Evolutionary conservation across 2,888 invertebrate genomes (phyloP).

Genomic region (Mactromeris polynyma): DNA sequence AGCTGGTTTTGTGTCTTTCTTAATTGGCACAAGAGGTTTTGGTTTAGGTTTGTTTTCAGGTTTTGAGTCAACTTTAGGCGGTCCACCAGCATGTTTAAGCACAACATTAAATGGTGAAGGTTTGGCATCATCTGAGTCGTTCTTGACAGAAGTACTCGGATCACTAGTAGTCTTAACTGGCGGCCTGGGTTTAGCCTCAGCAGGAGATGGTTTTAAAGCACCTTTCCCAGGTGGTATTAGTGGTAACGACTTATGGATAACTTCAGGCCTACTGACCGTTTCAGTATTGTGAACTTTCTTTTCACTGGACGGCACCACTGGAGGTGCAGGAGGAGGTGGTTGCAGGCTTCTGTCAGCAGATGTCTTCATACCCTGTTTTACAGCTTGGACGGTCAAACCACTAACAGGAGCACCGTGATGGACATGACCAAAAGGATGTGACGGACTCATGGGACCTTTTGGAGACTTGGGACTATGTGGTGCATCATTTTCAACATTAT

Average conservation of each 20-base stretch:
- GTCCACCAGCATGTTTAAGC: constrained; percentile 19
- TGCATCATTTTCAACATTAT: constrained; percentile 5
- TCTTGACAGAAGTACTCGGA: not conserved
- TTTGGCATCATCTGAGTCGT: constrained; percentile 10
- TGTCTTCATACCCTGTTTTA: constrained; percentile 12
- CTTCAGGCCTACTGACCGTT: not conserved
- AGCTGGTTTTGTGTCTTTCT: constrained; percentile 1
- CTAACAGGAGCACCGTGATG: not conserved
- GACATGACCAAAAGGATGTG: not conserved
- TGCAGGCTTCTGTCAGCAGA: constrained; percentile 34
- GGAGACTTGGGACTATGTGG: not conserved
- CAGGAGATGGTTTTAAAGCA: constrained; percentile 10
- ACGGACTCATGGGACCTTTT: not conserved
- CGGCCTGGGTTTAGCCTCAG: constrained; percentile 17
- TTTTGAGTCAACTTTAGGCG: constrained; percentile 28
- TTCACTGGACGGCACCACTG: not conserved
- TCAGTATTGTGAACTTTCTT: not conserved
- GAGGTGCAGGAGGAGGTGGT: constrained; percentile 57
- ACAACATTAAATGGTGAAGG: constrained; percentile 25
- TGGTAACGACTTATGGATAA: not conserved
- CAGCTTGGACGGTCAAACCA: constrained; percentile 9
- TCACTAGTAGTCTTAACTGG: constrained; percentile 29
- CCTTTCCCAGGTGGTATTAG: constrained; percentile 21
- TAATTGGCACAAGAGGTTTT: constrained; percentile 10
- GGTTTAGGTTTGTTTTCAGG: constrained; percentile 33